These are phyloP conservation scores for Drosophila kambysellisi DNA, from an alignment of 2,888 invertebrate species.

Conservation along the genomic window DNA sequence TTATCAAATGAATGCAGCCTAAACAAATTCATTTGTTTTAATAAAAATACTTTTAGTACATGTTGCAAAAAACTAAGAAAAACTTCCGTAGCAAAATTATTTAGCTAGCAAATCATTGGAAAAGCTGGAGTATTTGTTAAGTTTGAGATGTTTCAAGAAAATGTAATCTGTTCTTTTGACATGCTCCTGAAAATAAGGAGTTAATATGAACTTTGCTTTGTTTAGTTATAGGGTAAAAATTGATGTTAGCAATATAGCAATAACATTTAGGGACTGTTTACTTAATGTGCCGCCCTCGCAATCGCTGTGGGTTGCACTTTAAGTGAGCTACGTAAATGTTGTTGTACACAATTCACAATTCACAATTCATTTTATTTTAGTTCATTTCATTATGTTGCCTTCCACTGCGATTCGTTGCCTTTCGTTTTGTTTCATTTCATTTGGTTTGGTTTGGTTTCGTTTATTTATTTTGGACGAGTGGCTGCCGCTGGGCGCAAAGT, in stretches of 20 bases:
- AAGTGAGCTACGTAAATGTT: slow-evolving; percentile 42
- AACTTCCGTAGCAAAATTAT: neutral
- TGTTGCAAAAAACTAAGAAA: neutral
- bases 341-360: slow-evolving; percentile 51
- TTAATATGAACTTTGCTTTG: neutral
- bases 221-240: too few species aligned
- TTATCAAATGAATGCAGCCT: neutral
- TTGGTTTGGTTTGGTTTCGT: slow-evolving; percentile 23
- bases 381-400: slow-evolving; percentile 24
- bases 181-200: neutral
- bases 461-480: slow-evolving; percentile 50
- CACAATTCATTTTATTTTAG: slow-evolving; percentile 41
- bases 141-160: neutral
- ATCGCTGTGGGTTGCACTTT: slow-evolving; percentile 20
- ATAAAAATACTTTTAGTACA: neutral
- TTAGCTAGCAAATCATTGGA: neutral
- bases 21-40: neutral
- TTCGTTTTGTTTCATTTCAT: slow-evolving; percentile 32
- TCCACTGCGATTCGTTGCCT: slow-evolving; percentile 19
- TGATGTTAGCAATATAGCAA: neutral
- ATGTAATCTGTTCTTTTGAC: neutral
- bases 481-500: slow-evolving; percentile 55
- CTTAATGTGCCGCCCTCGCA: slow-evolving; percentile 3
- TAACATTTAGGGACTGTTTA: neutral
- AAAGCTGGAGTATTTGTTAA: neutral